Conservation (phyloP, 2,797 vertebrate genomes). For the Microchirus variegatus region DNA sequence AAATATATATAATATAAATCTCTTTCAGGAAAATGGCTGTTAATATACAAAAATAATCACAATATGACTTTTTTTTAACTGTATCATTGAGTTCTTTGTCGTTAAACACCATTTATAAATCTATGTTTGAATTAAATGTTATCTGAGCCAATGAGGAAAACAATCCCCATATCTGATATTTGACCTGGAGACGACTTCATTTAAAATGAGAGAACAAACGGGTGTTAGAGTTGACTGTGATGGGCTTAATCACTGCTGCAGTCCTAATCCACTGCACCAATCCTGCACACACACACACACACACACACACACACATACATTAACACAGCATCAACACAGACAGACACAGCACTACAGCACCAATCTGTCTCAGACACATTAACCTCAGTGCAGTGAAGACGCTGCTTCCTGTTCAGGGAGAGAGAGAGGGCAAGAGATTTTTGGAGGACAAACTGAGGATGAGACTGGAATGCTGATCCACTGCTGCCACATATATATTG, state of each 20-base stretch:
- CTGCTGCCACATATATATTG: slow-evolving; percentile 22
- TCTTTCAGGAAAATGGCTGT: too few species aligned
- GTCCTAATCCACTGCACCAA: slow-evolving; percentile 65
- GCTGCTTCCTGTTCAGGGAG: slow-evolving; percentile 25
- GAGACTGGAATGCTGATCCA: slow-evolving; percentile 56
- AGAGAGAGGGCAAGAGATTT: slow-evolving; percentile 25
- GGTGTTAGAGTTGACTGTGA: slow-evolving; percentile 42
- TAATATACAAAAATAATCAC: too few species aligned
- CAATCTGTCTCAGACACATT: slow-evolving; percentile 49
- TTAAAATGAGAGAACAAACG: slow-evolving; percentile 26
- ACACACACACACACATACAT: slow-evolving; percentile 22
- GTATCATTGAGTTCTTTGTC: too few species aligned
- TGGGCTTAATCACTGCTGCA: slow-evolving; percentile 58
- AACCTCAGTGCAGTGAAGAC: slow-evolving; percentile 32
- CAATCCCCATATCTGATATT: not conserved
- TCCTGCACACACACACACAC: slow-evolving; percentile 21
- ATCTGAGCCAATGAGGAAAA: slow-evolving; percentile 4
- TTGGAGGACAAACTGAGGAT: slow-evolving; percentile 54
- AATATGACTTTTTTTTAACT: too few species aligned
- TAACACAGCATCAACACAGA: slow-evolving; percentile 15
- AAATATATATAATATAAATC: too few species aligned
- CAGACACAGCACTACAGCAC: slow-evolving; percentile 12
- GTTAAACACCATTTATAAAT: too few species aligned
- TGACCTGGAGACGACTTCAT: not conserved
- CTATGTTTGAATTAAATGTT: too few species aligned